Evolutionary conservation across 1,140 invertebrate species (phyloP).

Genomic region (Heliconius hewitsoni): DNA sequence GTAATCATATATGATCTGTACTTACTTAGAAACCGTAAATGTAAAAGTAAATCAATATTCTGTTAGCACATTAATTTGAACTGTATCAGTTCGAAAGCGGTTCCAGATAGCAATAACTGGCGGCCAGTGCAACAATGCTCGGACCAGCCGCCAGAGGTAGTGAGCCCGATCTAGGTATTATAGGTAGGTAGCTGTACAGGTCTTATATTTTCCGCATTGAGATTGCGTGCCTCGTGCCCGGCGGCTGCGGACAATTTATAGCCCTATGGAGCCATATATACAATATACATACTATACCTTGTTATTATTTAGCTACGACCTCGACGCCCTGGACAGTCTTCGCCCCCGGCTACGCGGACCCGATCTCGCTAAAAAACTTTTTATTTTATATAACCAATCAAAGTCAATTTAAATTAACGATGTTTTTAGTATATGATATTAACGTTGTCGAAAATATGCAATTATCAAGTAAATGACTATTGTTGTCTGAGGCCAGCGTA

Average conservation of each 20-base stretch:
- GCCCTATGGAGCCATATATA: slow-evolving; percentile 59
- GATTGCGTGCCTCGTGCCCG: slow-evolving; percentile 76
- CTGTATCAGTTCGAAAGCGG: slow-evolving; percentile 46
- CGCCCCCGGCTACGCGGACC: slow-evolving; percentile 65
- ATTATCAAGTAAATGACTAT: slow-evolving; percentile 32
- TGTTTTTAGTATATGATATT: slow-evolving; percentile 8
- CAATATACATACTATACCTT: slow-evolving; percentile 40
- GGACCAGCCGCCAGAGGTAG: slow-evolving; percentile 48
- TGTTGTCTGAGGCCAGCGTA: too few relatives aligned
- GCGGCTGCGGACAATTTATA: slow-evolving; percentile 75
- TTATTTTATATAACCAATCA: slow-evolving; percentile 20
- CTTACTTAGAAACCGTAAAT: neutral
- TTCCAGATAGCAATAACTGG: slow-evolving; percentile 34
- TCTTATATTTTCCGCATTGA: slow-evolving; percentile 76
- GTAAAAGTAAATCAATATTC: neutral
- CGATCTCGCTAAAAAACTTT: slow-evolving; percentile 32
- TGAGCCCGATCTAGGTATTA: slow-evolving; percentile 44
- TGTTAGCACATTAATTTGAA: slow-evolving; percentile 33
- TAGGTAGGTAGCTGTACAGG: slow-evolving; percentile 37
- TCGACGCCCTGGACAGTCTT: slow-evolving; percentile 52
- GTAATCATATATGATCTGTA: neutral
- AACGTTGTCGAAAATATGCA: slow-evolving; percentile 30
- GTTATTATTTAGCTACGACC: slow-evolving; percentile 74
- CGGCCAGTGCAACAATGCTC: slow-evolving; percentile 44
- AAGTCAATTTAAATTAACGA: slow-evolving; percentile 16